These are phyloP conservation scores for Lipophrys pholis DNA, from an alignment of 2,113 vertebrate genomes.

Conservation along the genomic window DNA sequence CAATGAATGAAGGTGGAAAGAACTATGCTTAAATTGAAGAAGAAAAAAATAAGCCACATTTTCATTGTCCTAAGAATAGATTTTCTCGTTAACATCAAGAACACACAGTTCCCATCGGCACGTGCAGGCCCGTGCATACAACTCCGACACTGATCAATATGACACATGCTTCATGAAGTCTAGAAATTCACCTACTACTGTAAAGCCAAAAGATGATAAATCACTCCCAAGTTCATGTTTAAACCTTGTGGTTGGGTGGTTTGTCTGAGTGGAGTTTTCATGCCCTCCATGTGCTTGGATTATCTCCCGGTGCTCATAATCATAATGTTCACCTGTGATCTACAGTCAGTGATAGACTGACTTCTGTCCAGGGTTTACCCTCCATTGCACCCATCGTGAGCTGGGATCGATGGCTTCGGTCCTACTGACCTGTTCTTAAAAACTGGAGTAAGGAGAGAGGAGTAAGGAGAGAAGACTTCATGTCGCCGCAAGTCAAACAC, in stretches of 20 bases:
- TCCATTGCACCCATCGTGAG: no score
- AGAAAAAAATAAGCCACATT: neutral
- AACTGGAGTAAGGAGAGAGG: neutral
- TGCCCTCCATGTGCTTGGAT: no score
- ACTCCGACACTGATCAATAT: neutral
- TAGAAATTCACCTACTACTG: no score
- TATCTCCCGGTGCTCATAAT: no score
- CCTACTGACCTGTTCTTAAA: neutral
- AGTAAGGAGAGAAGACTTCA: neutral
- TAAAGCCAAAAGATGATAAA: no score
- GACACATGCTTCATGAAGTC: neutral
- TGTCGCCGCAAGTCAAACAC: neutral
- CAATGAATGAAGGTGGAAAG: neutral
- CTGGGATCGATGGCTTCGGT: no score
- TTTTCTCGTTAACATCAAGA: neutral
- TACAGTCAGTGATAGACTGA: no score
- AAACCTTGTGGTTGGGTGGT: no score
- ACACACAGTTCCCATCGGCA: neutral
- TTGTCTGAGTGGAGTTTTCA: no score
- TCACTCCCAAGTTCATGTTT: no score
- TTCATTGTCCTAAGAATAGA: neutral
- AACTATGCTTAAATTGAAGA: slow-evolving; percentile 1
- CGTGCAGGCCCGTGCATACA: neutral
- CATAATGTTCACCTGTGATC: no score
- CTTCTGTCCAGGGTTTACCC: no score